These are phyloP conservation scores for Chloebia gouldiae DNA, from an alignment of 2,113 vertebrate species.

Conservation along the genomic window DNA sequence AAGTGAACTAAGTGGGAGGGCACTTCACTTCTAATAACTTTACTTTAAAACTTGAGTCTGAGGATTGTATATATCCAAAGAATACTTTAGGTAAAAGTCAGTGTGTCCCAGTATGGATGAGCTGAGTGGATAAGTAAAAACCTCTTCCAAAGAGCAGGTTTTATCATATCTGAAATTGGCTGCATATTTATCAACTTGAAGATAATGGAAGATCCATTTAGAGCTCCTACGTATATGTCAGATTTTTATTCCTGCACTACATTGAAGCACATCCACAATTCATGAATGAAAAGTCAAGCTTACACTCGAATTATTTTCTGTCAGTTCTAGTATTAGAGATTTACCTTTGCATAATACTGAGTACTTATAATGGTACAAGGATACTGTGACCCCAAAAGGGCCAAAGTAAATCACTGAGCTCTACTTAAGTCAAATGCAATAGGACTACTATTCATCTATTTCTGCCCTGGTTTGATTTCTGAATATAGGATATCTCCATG, in stretches of 20 bases:
- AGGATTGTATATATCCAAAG: not conserved
- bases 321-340: not conserved
- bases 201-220: not conserved
- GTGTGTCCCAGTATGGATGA: not conserved
- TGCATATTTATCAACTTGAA: not conserved
- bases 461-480: not conserved
- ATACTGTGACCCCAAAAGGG: not conserved
- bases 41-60: not conserved
- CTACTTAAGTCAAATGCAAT: not conserved
- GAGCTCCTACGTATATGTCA: not conserved
- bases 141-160: not conserved
- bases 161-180: not conserved
- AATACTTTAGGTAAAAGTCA: not conserved
- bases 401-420: not conserved
- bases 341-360: not conserved
- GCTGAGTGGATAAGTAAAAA: not conserved
- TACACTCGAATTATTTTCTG: not conserved
- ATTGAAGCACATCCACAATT: not conserved
- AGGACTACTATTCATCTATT: not conserved
- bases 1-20: not conserved
- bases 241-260: not conserved
- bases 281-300: not conserved
- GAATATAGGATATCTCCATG: not conserved
- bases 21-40: not conserved
- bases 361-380: not conserved